Conservation (phyloP, 2,888 invertebrate genomes). For the Caenorhabditis sp. region DNA sequence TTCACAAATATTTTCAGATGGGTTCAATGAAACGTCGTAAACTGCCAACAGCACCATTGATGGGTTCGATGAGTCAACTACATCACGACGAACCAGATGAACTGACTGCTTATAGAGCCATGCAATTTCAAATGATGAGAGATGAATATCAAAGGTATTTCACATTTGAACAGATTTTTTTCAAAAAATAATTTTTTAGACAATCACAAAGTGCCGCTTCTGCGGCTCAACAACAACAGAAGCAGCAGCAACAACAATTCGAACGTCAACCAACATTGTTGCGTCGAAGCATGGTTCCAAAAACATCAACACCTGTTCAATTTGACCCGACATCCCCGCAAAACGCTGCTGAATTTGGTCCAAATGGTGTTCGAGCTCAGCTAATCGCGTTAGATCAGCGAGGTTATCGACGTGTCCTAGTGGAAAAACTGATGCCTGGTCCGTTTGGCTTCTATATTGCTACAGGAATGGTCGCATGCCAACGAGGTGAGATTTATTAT, state of each 20-base stretch:
- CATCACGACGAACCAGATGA: conserved; percentile 28
- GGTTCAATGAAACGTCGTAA: conserved; percentile 35
- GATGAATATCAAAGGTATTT: conserved; percentile 30
- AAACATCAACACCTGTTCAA: conserved; percentile 25
- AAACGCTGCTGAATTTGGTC: conserved; percentile 8
- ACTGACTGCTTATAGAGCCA: conserved; percentile 26
- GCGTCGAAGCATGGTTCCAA: conserved; percentile 19
- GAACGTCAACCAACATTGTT: conserved; percentile 31
- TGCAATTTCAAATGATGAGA: conserved; percentile 37
- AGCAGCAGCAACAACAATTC: conserved; percentile 14
- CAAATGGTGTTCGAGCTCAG: conserved; percentile 52
- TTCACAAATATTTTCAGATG: conserved; percentile 13
- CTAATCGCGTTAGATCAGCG: conserved; percentile 55
- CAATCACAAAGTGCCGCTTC: conserved; percentile 8
- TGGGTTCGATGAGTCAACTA: conserved; percentile 39
- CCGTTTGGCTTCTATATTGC: conserved; percentile 66
- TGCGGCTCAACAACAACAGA: conserved; percentile 16
- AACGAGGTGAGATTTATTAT: conserved; percentile 46
- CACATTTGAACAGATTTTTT: background rate
- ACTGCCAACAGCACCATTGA: conserved; percentile 44
- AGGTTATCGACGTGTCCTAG: conserved; percentile 55
- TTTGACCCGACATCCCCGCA: conserved; percentile 8
- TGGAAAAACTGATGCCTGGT: conserved; percentile 59
- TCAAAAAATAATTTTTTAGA: conserved; percentile 10
- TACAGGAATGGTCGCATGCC: conserved; percentile 55